These are phyloP conservation scores for Sakesphorus luctuosus DNA, from an alignment of 2,113 vertebrate genomes.

Conservation along the genomic window DNA sequence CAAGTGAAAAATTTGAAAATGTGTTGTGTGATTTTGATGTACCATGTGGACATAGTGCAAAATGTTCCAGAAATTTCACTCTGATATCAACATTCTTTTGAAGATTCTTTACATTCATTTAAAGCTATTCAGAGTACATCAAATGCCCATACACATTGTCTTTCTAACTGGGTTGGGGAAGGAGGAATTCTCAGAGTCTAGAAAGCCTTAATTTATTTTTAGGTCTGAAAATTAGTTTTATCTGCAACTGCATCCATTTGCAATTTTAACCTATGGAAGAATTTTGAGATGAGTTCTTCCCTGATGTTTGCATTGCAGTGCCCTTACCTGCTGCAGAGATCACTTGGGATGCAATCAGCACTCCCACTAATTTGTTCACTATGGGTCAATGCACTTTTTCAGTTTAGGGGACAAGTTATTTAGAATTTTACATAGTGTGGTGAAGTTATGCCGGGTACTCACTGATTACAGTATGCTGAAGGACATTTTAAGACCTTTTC, in stretches of 20 bases:
- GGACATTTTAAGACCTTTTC: too few relatives aligned
- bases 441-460: too few relatives aligned
- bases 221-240: background rate
- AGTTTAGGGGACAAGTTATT: too few relatives aligned
- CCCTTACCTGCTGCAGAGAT: rapidly evolving
- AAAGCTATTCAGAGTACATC: background rate
- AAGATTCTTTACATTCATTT: background rate
- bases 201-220: background rate
- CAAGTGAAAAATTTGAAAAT: background rate
- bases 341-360: background rate
- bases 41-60: background rate
- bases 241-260: background rate
- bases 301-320: background rate
- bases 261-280: background rate
- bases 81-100: background rate
- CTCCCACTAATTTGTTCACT: background rate
- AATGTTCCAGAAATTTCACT: background rate
- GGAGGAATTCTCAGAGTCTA: background rate
- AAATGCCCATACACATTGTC: background rate
- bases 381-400: background rate
- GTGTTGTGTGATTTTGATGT: background rate
- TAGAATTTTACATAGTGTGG: too few relatives aligned
- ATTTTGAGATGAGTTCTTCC: background rate
- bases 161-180: background rate
- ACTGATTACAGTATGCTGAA: too few relatives aligned